Evolutionary conservation across 2,113 vertebrate genomes (phyloP), one percentile per base, ranked within the genome.

Genomic region (Australoheros scitulus): DNA sequence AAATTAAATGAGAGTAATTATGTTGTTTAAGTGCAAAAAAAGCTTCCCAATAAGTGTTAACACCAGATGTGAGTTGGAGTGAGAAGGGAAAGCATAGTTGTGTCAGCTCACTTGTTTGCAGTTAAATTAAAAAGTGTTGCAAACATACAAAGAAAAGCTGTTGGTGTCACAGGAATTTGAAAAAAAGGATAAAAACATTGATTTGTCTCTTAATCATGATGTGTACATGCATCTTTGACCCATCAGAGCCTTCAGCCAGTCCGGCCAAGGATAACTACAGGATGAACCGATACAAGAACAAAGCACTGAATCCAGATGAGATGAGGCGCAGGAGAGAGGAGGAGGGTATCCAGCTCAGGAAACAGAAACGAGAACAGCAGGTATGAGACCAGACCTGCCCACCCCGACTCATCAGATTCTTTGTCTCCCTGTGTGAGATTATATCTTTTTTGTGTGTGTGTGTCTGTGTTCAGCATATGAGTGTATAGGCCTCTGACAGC

Each of bases 281-380:
- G 95, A 99, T 99, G 98, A 99, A 98, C 94, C 97, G 98, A 84
- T 99, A 99, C 93, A 99, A 99, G 96, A 99, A 99, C 95, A 99
- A 99, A 95, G 98, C 98, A 32, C 96, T 99, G 43, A 99, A 99
- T 38, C 96, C 97, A 2, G 98, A 99, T 61, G 98, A 99, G 88
- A 99, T 99, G 98, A 96, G 98, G 8, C 94, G 98, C 89, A 94
- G 98, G 38, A 95, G 98, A 63, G 98, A 99, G 78, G 98, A 99
- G 90, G 98, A 99, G 75, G 98, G 98, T 52, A 97, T 99, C 83
- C 98, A 99, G 74, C 97, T 99, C 78, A 97, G 98, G 83, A 99
- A 99, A 93, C 98, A 99, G 95, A 99, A 99, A 86, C 96, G 98
- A 70, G 98, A 99, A 87, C 97, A 99, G 75, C 98, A 99, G 96